Conservation (phyloP, 2,113 vertebrate species). For the Empidonax traillii region DNA sequence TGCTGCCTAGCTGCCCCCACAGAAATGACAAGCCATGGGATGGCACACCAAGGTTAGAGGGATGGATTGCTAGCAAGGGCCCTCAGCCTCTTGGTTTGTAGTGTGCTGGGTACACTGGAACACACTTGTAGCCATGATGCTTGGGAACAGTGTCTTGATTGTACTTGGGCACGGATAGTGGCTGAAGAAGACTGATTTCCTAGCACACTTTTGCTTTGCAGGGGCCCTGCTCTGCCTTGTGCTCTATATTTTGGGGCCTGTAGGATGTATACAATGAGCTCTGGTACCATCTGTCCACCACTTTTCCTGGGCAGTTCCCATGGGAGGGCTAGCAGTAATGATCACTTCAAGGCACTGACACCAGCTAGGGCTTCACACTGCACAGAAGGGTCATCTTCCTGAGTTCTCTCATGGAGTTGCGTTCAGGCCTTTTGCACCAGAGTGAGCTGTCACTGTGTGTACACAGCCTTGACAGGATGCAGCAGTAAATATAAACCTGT, state of each 20-base stretch:
- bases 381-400: neutral
- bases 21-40: neutral
- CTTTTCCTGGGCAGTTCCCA: neutral
- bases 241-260: neutral
- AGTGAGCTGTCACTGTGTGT: neutral
- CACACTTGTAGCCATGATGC: neutral
- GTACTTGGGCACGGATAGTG: neutral
- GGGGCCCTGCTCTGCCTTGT: neutral
- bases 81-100: neutral
- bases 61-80: neutral
- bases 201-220: neutral
- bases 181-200: neutral
- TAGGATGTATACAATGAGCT: fast-evolving
- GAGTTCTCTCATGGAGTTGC: neutral
- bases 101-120: neutral
- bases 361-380: neutral
- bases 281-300: neutral
- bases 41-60: fast-evolving
- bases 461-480: neutral
- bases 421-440: neutral
- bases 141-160: neutral
- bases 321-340: neutral
- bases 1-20: neutral
- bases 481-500: neutral
- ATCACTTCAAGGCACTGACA: neutral